A percentile compares a stretch with the other conserved stretches of the same genome.
These are phyloP conservation scores for Chrysomela aeneicollis DNA, from an alignment of 2,888 invertebrate genomes.

Conservation along the genomic window DNA sequence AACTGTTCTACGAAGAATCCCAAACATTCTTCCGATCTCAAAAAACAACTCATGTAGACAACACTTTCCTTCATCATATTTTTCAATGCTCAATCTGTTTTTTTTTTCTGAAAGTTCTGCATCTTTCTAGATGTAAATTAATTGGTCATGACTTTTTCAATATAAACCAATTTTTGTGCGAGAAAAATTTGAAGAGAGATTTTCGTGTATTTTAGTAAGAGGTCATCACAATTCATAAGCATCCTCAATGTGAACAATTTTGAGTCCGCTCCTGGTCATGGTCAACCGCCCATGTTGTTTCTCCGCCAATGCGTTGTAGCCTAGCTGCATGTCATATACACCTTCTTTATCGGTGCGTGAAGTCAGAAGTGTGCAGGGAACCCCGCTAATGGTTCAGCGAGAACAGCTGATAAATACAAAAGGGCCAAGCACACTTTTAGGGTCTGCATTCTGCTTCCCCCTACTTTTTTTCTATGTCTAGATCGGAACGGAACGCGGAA, in stretches of 20 bases:
- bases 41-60: no score
- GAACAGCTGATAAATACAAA: slow-evolving; percentile 40
- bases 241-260: not conserved
- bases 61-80: no score
- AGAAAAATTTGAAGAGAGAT: no score
- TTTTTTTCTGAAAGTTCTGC: no score
- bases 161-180: no score
- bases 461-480: slow-evolving; percentile 41
- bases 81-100: no score
- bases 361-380: slow-evolving; percentile 18
- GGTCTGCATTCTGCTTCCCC: slow-evolving; percentile 39
- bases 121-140: no score
- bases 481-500: slow-evolving; percentile 23
- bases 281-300: not conserved
- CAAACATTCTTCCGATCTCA: no score
- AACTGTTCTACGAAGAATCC: no score
- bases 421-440: slow-evolving; percentile 30
- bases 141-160: no score
- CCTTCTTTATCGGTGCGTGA: slow-evolving; percentile 18
- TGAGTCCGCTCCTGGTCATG: not conserved
- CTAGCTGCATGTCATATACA: slow-evolving; percentile 20
- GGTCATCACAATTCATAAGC: no score
- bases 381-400: slow-evolving; percentile 20
- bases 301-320: slow-evolving; percentile 11
- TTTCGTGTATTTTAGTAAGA: no score